These are phyloP conservation scores for Pitangus sulphuratus DNA, from an alignment of 2,797 vertebrate genomes.

Conservation along the genomic window DNA sequence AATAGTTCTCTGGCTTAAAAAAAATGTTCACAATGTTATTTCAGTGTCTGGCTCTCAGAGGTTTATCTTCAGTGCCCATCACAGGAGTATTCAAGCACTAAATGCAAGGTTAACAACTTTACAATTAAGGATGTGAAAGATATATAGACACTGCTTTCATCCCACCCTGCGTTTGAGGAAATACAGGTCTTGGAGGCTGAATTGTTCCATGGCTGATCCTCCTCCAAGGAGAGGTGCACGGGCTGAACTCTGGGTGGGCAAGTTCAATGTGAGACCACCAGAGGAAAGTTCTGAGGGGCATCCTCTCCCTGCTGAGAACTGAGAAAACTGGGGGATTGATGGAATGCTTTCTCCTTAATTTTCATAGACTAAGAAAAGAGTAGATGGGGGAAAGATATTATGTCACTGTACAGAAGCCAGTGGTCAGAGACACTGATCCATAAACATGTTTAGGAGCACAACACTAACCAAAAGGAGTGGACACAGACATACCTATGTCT, in stretches of 20 bases:
- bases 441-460: background rate
- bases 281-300: background rate
- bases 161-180: slow-evolving; percentile 41
- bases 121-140: slow-evolving; percentile 62
- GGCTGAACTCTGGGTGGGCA: background rate
- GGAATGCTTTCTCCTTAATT: background rate
- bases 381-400: background rate
- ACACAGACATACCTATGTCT: background rate
- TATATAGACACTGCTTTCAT: slow-evolving; percentile 24
- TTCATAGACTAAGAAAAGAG: background rate
- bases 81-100: slow-evolving; percentile 5
- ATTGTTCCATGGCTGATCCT: background rate
- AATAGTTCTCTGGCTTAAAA: slow-evolving; percentile 21
- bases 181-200: slow-evolving; percentile 22
- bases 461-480: background rate
- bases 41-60: slow-evolving; percentile 35
- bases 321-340: background rate
- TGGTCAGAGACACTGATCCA: background rate
- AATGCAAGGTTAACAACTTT: slow-evolving; percentile 51
- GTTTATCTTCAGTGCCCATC: slow-evolving; percentile 54
- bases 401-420: background rate
- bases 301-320: background rate
- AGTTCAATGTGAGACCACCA: background rate
- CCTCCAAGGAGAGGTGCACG: background rate
- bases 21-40: slow-evolving; percentile 36